These are phyloP conservation scores for Antheraea yamamai DNA, from an alignment of 2,888 invertebrate species.

Conservation along the genomic window DNA sequence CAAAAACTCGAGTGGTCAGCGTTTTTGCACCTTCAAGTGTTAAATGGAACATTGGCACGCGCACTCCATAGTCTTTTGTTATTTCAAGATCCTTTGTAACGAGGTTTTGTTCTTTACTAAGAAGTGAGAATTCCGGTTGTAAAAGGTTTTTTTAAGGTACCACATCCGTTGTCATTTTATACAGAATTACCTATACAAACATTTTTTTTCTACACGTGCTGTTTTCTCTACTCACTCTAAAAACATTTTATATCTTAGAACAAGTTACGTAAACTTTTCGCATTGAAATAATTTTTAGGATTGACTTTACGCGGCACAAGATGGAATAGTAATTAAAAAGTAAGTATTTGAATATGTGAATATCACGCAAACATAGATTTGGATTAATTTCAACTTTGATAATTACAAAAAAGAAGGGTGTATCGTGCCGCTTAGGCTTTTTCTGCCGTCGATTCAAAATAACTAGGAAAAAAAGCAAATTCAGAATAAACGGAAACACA, in stretches of 20 bases:
- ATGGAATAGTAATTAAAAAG: too few relatives aligned
- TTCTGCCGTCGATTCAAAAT: too few relatives aligned
- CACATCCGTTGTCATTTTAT: slow-evolving; percentile 25
- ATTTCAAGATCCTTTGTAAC: slow-evolving; percentile 48
- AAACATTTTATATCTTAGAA: neutral
- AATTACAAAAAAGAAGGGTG: too few relatives aligned
- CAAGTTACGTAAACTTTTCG: neutral
- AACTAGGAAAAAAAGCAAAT: too few relatives aligned
- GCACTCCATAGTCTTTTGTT: slow-evolving; percentile 56
- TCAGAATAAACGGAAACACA: too few relatives aligned
- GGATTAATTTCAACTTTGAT: too few relatives aligned
- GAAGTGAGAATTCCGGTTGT: slow-evolving; percentile 71
- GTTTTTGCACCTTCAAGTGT: slow-evolving; percentile 51
- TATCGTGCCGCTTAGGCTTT: too few relatives aligned
- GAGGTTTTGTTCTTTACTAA: slow-evolving; percentile 65
- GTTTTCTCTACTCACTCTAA: slow-evolving; percentile 3
- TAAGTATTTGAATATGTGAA: too few relatives aligned
- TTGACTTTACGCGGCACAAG: too few relatives aligned
- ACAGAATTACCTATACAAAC: slow-evolving; percentile 33
- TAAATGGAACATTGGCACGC: slow-evolving; percentile 56
- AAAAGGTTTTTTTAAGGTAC: slow-evolving; percentile 7
- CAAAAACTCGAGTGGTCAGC: slow-evolving; percentile 64
- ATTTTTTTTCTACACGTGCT: slow-evolving; percentile 20
- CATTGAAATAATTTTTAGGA: neutral
- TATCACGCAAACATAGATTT: too few relatives aligned